Conservation (phyloP, 2,888 invertebrate species). For the Drosophila kambysellisi region DNA sequence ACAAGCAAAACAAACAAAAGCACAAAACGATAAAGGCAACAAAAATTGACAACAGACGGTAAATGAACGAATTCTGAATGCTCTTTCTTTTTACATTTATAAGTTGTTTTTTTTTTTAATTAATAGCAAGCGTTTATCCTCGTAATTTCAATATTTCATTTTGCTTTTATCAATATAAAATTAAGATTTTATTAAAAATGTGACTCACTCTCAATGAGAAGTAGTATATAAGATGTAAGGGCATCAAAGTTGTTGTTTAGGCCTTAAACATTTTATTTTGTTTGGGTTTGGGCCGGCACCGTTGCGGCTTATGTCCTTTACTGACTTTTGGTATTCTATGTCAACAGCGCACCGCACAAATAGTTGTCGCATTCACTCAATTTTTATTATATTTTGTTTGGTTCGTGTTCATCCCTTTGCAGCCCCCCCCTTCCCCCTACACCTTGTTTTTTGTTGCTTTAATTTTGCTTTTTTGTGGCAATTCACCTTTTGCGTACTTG, state of each 20-base stretch:
- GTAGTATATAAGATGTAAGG: conserved; percentile 10
- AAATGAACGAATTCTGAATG: not conserved
- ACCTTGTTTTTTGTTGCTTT: conserved; percentile 3
- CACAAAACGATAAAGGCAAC: conserved; percentile 11
- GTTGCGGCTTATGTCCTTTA: conserved; percentile 33
- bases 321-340: conserved; percentile 38
- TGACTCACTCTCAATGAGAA: not conserved
- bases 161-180: not conserved
- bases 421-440: too few relatives aligned
- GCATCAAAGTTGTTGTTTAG: conserved; percentile 30
- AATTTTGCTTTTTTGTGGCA: conserved; percentile 2
- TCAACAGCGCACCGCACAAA: conserved; percentile 43
- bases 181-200: not conserved
- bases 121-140: not conserved
- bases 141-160: not conserved
- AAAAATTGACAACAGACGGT: not conserved
- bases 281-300: conserved; percentile 29
- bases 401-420: not conserved
- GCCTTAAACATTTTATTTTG: conserved; percentile 41
- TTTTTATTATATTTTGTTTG: conserved; percentile 20
- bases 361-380: conserved; percentile 36
- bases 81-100: conserved; percentile 3
- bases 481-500: conserved; percentile 2
- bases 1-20: conserved; percentile 30
- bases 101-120: not conserved